Percentiles rank a stretch among this genome's conserved stretches.
Evolutionary conservation across 2,888 invertebrate genomes (phyloP).

Genomic region (Pardosa pseudoannulata): DNA sequence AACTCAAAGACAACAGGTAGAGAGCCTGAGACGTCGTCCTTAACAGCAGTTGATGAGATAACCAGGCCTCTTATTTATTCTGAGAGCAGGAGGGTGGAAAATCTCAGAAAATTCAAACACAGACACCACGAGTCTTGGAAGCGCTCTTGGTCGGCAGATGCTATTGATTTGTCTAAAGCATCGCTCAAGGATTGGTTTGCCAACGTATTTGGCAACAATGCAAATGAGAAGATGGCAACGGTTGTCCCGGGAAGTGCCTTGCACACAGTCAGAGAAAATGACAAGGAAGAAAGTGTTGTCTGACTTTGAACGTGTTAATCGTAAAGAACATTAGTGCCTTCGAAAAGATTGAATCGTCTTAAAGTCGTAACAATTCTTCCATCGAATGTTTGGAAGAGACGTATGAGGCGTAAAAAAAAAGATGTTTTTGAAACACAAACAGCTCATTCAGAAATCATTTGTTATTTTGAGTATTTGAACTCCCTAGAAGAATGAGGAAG

Average conservation of each 20-base stretch:
- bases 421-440: too few relatives aligned
- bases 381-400: too few relatives aligned
- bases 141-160: constrained; percentile 65
- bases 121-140: constrained; percentile 41
- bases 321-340: too few relatives aligned
- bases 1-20: not conserved
- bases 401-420: too few relatives aligned
- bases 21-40: not conserved
- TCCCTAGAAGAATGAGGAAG: too few relatives aligned
- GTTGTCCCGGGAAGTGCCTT: constrained; percentile 5
- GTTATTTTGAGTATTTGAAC: too few relatives aligned
- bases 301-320: too few relatives aligned
- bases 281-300: constrained; percentile 61
- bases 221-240: not conserved
- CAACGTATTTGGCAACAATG: constrained; percentile 17
- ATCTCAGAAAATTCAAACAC: constrained; percentile 39
- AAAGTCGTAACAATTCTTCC: too few relatives aligned
- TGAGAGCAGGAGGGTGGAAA: constrained; percentile 24
- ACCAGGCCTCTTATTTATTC: constrained; percentile 44
- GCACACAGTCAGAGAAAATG: constrained; percentile 51
- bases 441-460: too few relatives aligned
- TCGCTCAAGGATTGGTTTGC: constrained; percentile 33
- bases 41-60: constrained; percentile 24
- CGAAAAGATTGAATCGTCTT: too few relatives aligned
- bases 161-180: constrained; percentile 40